Percentiles rank a stretch among this genome's conserved stretches.
These are phyloP conservation scores for Acanthurus tractus DNA, from an alignment of 2,797 vertebrate genomes.

Conservation along the genomic window DNA sequence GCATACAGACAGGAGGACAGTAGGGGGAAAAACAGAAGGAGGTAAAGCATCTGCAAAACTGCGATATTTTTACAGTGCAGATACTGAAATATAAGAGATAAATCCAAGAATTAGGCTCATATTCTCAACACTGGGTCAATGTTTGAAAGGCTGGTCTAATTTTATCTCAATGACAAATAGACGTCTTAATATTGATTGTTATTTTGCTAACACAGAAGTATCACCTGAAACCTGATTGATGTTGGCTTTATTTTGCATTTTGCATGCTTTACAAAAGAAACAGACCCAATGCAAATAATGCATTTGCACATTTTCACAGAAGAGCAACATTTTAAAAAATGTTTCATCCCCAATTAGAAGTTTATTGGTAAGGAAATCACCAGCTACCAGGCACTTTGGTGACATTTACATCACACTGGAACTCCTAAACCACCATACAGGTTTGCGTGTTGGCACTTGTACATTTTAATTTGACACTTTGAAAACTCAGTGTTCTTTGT, in stretches of 20 bases:
- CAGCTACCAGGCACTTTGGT: slow-evolving; percentile 2
- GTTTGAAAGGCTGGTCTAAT: background rate
- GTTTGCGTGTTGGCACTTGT: slow-evolving; percentile 24
- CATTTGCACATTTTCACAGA: slow-evolving; percentile 15
- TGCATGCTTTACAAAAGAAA: slow-evolving; percentile 9
- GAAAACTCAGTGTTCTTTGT: slow-evolving; percentile 25
- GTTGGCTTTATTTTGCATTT: slow-evolving; percentile 13
- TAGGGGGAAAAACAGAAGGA: slow-evolving; percentile 75
- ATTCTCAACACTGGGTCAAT: background rate
- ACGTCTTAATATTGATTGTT: background rate
- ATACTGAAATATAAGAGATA: slow-evolving; percentile 1
- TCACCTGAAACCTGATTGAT: slow-evolving; percentile 4
- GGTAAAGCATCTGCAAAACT: slow-evolving; percentile 78
- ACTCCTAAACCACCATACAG: slow-evolving; percentile 13
- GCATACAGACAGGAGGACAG: slow-evolving; percentile 90
- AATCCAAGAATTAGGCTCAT: background rate
- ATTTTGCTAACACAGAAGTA: slow-evolving; percentile 3
- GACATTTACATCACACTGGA: background rate
- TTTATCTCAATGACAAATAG: slow-evolving; percentile 5
- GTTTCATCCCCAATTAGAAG: slow-evolving; percentile 4
- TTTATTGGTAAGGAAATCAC: background rate
- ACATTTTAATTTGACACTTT: slow-evolving; percentile 23
- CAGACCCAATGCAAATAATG: background rate
- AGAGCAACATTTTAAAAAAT: slow-evolving; percentile 1
- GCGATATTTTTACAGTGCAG: background rate